phyloP scores from a whole-genome alignment of 2,888 invertebrate species.

The Eugnorisma glareosa region DNA sequence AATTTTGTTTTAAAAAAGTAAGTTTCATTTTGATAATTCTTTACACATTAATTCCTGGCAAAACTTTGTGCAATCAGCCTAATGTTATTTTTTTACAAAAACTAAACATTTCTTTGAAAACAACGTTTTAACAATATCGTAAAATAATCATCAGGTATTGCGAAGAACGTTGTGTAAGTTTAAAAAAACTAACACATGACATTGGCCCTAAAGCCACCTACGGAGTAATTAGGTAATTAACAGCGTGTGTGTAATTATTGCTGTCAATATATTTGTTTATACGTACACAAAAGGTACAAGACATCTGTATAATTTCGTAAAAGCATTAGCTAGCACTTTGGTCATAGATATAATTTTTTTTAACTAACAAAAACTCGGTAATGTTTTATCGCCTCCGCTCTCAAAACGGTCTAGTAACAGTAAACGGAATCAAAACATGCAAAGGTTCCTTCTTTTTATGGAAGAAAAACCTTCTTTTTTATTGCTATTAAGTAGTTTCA shows the following conservation, averaged over 20 bases:
- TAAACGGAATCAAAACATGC: too few relatives aligned
- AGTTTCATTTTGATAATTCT: neutral
- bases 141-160: neutral
- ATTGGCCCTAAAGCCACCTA: conserved; percentile 57
- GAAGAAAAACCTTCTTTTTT: too few relatives aligned
- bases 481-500: too few relatives aligned
- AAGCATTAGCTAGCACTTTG: too few relatives aligned
- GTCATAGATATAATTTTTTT: neutral
- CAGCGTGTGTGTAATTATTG: conserved; percentile 44
- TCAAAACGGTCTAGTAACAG: neutral
- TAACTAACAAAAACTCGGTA: neutral
- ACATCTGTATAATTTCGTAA: neutral
- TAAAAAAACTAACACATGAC: conserved; percentile 43
- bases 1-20: conserved; percentile 12
- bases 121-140: neutral
- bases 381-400: neutral
- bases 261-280: conserved; percentile 43
- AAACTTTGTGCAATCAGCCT: neutral
- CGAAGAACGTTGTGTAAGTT: conserved; percentile 32
- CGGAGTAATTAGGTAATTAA: conserved; percentile 52
- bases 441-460: too few relatives aligned
- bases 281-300: neutral
- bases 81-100: neutral
- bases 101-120: neutral
- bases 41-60: neutral